phyloP scores from a whole-genome alignment of 2,113 vertebrate genomes.

The Sus scrofa region T2T-Sscrofa CM000814.6:102331501-102332000 shows the following conservation, averaged over 20 bases:
- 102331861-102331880: background rate
- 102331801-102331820: background rate
- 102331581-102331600: background rate
- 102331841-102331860: background rate
- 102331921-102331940: background rate
- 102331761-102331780: background rate
- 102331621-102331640: background rate
- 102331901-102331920: background rate
- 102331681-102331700: background rate
- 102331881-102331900: background rate
- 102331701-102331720: background rate
- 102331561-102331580: background rate
- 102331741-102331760: background rate
- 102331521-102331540: background rate
- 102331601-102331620: background rate
- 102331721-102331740: background rate
- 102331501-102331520: background rate
- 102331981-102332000: background rate
- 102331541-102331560: too few relatives aligned
- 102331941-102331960: background rate
- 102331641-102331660: background rate
- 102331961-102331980: background rate
- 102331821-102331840: background rate
- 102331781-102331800: background rate
- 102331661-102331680: background rate